Evolutionary conservation across 2,888 invertebrate genomes (phyloP).

Genomic region (Sericinus montela): DNA sequence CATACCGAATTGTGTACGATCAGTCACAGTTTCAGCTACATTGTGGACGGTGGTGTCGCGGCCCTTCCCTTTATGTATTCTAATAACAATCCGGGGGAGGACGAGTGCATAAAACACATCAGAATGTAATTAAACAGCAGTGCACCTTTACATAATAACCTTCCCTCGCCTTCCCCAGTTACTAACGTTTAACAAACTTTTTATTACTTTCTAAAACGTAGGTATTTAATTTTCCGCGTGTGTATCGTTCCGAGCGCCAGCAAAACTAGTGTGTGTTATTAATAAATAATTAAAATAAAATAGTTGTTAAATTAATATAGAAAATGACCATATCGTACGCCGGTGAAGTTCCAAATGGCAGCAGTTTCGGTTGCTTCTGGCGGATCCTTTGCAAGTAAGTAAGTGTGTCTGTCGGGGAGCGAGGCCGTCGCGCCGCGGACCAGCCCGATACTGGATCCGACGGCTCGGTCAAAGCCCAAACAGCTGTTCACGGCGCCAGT

Average conservation of each 20-base stretch:
- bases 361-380: constrained; percentile 96
- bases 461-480: constrained; percentile 35
- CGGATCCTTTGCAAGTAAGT: constrained; percentile 92
- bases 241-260: constrained; percentile 64
- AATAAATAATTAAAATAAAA: constrained; percentile 69
- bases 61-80: constrained; percentile 43
- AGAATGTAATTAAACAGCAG: constrained; percentile 70
- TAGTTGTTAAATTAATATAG: constrained; percentile 53
- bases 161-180: constrained; percentile 58
- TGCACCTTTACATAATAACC: constrained; percentile 52
- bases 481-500: constrained; percentile 54
- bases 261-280: constrained; percentile 72
- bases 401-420: constrained; percentile 31
- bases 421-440: constrained; percentile 27
- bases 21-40: constrained; percentile 56
- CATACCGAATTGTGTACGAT: constrained; percentile 40
- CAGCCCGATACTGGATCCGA: constrained; percentile 22
- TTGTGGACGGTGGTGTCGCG: constrained; percentile 52
- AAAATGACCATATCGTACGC: constrained; percentile 94
- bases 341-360: constrained; percentile 94
- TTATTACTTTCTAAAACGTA: constrained; percentile 74
- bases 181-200: constrained; percentile 59
- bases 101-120: constrained; percentile 58
- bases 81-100: constrained; percentile 47
- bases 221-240: constrained; percentile 74